Conservation (phyloP, 2,113 vertebrate species). For the Silurus asotus region DNA sequence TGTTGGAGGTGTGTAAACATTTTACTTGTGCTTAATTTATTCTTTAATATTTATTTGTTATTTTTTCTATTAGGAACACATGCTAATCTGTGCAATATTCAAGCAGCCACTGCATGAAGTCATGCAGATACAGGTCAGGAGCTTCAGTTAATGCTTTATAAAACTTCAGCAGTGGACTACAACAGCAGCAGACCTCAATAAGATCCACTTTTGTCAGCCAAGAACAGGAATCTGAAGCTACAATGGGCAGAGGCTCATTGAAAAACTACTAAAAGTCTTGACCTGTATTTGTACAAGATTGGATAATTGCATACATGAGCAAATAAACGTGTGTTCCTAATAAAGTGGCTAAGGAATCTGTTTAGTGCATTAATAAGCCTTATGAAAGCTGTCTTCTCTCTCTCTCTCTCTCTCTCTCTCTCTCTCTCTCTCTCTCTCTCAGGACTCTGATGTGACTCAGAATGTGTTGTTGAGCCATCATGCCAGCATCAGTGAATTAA, state of each 20-base stretch:
- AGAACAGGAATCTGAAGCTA: neutral
- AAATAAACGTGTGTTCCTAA: neutral
- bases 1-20: constrained; percentile 94
- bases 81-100: neutral
- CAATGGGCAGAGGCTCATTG: neutral
- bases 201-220: neutral
- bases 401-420: neutral
- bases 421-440: neutral
- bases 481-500: constrained; percentile 93
- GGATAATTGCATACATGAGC: neutral
- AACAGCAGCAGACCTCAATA: neutral
- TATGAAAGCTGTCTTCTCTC: neutral
- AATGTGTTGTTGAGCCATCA: constrained; percentile 91
- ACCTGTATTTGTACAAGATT: neutral
- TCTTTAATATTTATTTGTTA: no score
- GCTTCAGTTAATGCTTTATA: neutral
- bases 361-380: neutral
- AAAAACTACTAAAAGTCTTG: neutral
- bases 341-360: neutral
- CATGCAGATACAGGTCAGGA: neutral
- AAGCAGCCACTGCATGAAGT: neutral
- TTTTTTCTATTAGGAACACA: neutral
- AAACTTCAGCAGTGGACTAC: neutral
- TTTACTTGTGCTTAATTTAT: neutral
- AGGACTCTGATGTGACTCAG: constrained; percentile 91